Conservation (phyloP, 2,888 invertebrate species). For the Dermolepida albohirtum region DNA sequence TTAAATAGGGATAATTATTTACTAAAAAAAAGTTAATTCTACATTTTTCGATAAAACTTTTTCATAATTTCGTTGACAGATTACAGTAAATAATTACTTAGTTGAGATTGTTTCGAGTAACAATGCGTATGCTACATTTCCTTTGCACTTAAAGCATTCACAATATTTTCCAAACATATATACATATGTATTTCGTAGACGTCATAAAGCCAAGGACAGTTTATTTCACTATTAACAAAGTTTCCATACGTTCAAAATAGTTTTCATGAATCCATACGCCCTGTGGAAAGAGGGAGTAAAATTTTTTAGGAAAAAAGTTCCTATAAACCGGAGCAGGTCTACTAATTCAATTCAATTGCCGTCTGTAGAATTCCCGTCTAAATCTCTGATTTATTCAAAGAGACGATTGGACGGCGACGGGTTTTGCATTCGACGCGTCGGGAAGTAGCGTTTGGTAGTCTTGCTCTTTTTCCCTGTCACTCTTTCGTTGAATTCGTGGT, state of each 20-base stretch:
- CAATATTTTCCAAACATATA: conserved; percentile 20
- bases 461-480: conserved; percentile 10
- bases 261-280: conserved; percentile 8
- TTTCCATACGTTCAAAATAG: conserved; percentile 7
- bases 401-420: conserved; percentile 25
- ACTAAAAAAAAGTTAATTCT: no score
- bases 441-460: conserved; percentile 16
- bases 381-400: conserved; percentile 38
- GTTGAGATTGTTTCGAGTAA: no score
- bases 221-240: conserved; percentile 15
- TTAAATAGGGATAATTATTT: no score
- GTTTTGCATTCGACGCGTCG: conserved; percentile 26
- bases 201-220: conserved; percentile 24
- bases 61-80: no score
- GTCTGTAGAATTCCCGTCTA: conserved; percentile 20
- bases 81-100: no score
- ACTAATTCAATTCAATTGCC: conserved; percentile 36
- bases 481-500: conserved; percentile 17
- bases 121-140: background rate
- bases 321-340: conserved; percentile 26
- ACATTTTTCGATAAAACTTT: no score
- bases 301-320: conserved; percentile 26
- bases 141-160: background rate
- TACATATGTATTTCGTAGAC: conserved; percentile 13
- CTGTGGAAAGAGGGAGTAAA: conserved; percentile 11